These are phyloP conservation scores for Octopus sinensis DNA, from an alignment of 1,140 invertebrate genomes.

Conservation along the genomic window DNA sequence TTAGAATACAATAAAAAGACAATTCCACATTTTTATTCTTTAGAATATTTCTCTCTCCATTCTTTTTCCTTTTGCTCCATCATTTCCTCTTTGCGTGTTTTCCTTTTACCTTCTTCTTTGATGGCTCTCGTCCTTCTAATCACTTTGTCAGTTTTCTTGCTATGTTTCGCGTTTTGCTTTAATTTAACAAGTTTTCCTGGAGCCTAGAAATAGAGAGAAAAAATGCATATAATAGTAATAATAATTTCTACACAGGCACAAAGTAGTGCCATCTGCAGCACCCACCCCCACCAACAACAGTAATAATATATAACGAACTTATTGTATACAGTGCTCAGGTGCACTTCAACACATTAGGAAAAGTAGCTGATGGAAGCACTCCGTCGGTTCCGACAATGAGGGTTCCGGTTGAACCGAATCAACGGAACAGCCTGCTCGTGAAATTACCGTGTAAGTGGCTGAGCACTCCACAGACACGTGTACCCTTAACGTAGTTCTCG, in stretches of 20 bases:
- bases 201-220: slow-evolving; percentile 67
- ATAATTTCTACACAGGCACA: neutral
- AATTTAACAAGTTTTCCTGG: slow-evolving; percentile 73
- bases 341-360: too few relatives aligned
- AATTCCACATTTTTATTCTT: too few relatives aligned
- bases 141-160: slow-evolving; percentile 62
- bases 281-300: neutral
- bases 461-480: too few relatives aligned
- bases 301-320: too few relatives aligned
- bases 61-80: slow-evolving; percentile 22
- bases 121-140: slow-evolving; percentile 34
- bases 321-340: neutral
- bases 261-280: neutral
- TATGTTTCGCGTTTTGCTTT: slow-evolving; percentile 73
- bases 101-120: slow-evolving; percentile 37
- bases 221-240: slow-evolving; percentile 5
- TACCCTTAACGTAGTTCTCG: too few relatives aligned
- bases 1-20: too few relatives aligned
- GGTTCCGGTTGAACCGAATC: too few relatives aligned
- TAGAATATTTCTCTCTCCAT: neutral
- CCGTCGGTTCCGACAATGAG: too few relatives aligned
- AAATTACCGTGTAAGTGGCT: too few relatives aligned
- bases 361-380: too few relatives aligned
- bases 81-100: slow-evolving; percentile 21
- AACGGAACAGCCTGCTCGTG: too few relatives aligned